Evolutionary conservation across 2,888 invertebrate genomes (phyloP).

Genomic region (Acleris sparsana): DNA sequence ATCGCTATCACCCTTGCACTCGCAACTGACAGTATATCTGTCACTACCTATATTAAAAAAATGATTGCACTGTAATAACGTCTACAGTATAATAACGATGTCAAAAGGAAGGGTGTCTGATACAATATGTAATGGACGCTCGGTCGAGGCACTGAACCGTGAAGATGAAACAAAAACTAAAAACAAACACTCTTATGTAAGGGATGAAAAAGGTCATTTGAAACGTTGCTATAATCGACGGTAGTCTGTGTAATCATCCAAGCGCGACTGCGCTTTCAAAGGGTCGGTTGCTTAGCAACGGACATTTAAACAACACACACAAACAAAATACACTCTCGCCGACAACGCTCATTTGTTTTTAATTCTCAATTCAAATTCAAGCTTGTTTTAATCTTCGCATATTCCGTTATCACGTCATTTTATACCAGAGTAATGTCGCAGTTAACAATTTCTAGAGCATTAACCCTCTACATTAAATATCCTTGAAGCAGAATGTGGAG

Average conservation of each 20-base stretch:
- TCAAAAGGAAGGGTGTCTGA: too few relatives aligned
- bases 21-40: too few relatives aligned
- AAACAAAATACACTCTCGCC: constrained; percentile 32
- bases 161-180: too few relatives aligned
- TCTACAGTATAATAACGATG: too few relatives aligned
- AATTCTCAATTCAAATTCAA: constrained; percentile 22
- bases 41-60: too few relatives aligned
- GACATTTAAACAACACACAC: constrained; percentile 17
- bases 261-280: constrained; percentile 1
- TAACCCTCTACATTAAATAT: constrained; percentile 21
- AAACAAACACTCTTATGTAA: too few relatives aligned
- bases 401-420: constrained; percentile 23
- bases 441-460: constrained; percentile 31
- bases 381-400: constrained; percentile 6
- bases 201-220: background rate
- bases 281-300: constrained; percentile 39
- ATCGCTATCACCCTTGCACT: too few relatives aligned
- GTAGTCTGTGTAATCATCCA: background rate
- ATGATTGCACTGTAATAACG: too few relatives aligned
- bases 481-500: constrained; percentile 20
- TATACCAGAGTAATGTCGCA: constrained; percentile 13
- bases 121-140: too few relatives aligned
- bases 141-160: too few relatives aligned
- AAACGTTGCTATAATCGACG: background rate
- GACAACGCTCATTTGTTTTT: constrained; percentile 34